Base-by-base conservation (phyloP, 2,888 invertebrate genomes). In the Epiblema foenella region DNA sequence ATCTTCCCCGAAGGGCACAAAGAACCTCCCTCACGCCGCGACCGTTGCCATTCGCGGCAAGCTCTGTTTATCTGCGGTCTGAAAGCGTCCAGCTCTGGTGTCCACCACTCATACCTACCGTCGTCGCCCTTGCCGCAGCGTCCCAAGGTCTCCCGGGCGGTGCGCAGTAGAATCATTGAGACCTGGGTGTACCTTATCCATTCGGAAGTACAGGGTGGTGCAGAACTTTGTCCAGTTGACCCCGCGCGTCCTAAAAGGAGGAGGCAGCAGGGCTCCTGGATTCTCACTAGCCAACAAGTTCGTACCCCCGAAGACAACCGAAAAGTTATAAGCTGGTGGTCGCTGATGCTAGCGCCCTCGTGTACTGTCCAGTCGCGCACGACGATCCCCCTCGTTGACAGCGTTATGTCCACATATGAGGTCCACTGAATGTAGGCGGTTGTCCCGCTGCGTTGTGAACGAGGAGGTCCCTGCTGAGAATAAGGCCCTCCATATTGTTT, bases 291-390 rank as follows among this genome's bases (percentile, higher is more conserved):
- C 18, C 20, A 12, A 11, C 8, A 3, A 8, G 1, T 20, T n/a
- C n/a, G 20, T 7, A 15, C 15, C 18, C 42, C 59, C 59, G 24
- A 12, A 42, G 20, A 42, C 7, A 10, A 10, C 1, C 20, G 15
- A 20, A 51, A 78, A 0, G 77, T 74, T 0, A 80, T 74, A 0
- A 79, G 73, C 0, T 69, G 68, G 20, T 79, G 78, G 65, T 81
- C 81, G 10, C 79, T 78, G 20, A 18, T 15, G 57, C 75, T 76
- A 0, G 29, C 70, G 0, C 64, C 68, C 0, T 68, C 75, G 20
- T 73, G 72, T 0, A 77, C 75, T 0, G 9, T 29, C 74, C 73
- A 75, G 0, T 60, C 46, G 1, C 12, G 1, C 5, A 74, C 24
- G 0, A 12, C 11, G 0, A 73, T 11, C 0, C 73, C 64, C 0